Evolutionary conservation across 1,140 invertebrate species (phyloP), one percentile per base, ranked within the genome.

Genomic region (Eurosta solidaginis): DNA sequence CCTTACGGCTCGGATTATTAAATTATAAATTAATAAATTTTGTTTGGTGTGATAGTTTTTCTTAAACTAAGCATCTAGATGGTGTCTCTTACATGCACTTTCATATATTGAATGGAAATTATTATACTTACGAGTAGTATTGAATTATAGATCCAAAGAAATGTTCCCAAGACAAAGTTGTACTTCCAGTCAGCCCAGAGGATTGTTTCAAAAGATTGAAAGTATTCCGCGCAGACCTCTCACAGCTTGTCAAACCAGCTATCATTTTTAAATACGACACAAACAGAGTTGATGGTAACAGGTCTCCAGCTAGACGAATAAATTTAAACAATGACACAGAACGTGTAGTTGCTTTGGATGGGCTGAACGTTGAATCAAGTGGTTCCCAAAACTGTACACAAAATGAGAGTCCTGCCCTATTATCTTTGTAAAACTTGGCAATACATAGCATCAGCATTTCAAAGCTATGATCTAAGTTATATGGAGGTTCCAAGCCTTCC

Each of bases 301-400:
- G 90, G 86, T 97, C 96, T 59, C 96, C 95, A 47, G 96, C 94
- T 75, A 96, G 89, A 5, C 95, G 91, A 3, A 98, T 92, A 88
- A 98, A 97, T 89, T 98, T 98, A 87, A 95, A 96, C 9, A 98
- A 89, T 0, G 94, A 93, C 20, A 95, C 93, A 82, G 95, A 91
- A 40, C 92, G 89, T 0, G 92, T 90, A 42, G 89, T 89, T 6
- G 84, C 82, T 27, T 80, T 79, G 2, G 79, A 25, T 74, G 74
- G 78, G 52, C 76, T 79, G 74, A 81, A 42, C 77, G 81, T 74
- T 1, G 78, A 54, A 17, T 94, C 92, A 73, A 91, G 89, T 3
- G 92, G 91, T 79, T 91, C 93, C 96, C 96, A 98, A 88, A 94
- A 98, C 80, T 96, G 95, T 81, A 93, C 87, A 1, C 92, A 91